These are phyloP conservation scores for Eudemis profundana DNA, from an alignment of 2,888 invertebrate species.

Conservation along the genomic window DNA sequence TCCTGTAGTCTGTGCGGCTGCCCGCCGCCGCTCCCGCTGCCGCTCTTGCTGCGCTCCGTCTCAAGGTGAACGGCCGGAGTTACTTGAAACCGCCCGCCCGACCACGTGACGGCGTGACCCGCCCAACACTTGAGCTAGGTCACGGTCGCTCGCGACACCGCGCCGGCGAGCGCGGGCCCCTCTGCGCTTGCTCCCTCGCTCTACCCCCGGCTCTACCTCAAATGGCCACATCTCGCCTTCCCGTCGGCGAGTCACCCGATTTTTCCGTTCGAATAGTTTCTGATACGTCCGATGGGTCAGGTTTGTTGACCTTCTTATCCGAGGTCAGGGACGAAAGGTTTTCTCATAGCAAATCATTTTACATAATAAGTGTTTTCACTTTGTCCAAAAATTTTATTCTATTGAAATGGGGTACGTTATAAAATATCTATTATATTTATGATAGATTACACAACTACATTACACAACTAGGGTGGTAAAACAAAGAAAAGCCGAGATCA, in stretches of 20 bases:
- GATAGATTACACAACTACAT: no score
- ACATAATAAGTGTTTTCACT: not conserved
- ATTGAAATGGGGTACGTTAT: no score
- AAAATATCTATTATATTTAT: no score
- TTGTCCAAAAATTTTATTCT: not conserved
- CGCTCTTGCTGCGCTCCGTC: constrained; percentile 59
- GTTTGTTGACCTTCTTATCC: constrained; percentile 69
- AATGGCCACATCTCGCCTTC: constrained; percentile 62
- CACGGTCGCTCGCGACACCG: constrained; percentile 76
- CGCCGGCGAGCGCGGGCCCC: constrained; percentile 65
- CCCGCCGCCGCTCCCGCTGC: constrained; percentile 59
- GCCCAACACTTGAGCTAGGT: constrained; percentile 81
- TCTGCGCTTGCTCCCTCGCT: constrained; percentile 45
- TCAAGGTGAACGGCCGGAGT: constrained; percentile 81
- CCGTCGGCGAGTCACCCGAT: constrained; percentile 67
- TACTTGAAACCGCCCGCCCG: constrained; percentile 74
- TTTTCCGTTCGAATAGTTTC: constrained; percentile 82
- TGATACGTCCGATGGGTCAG: constrained; percentile 66
- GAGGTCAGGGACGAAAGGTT: constrained; percentile 69
- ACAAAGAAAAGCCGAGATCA: no score
- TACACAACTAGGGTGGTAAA: no score
- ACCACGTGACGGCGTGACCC: constrained; percentile 70
- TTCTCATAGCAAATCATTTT: not conserved
- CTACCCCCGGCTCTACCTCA: constrained; percentile 51
- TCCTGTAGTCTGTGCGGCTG: not conserved